phyloP scores from a whole-genome alignment of 2,113 vertebrate genomes.

The Vulpes vulpes region DNA sequence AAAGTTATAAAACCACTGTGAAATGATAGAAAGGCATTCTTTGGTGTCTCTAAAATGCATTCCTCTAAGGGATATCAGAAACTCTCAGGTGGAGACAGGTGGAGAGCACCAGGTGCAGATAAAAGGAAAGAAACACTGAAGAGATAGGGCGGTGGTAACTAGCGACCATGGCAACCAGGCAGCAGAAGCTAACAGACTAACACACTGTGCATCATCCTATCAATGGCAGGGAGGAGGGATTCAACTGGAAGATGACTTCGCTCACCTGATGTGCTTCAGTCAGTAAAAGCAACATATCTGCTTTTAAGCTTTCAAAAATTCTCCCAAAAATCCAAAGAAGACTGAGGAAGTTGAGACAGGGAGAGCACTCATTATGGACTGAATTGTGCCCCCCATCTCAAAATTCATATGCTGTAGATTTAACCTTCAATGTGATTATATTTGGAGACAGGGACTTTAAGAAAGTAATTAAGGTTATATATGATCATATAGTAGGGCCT shows the following conservation, averaged over 20 bases:
- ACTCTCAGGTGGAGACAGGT: background rate
- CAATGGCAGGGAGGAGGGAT: rapidly evolving
- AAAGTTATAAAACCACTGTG: background rate
- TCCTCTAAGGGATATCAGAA: background rate
- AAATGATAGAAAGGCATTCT: background rate
- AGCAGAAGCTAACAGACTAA: background rate
- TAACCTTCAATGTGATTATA: background rate
- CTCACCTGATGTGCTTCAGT: background rate
- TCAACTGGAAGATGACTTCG: background rate
- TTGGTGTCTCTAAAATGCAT: background rate
- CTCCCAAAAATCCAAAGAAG: background rate
- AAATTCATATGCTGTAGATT: background rate
- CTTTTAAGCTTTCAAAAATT: background rate
- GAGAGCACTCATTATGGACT: background rate
- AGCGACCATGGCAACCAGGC: rapidly evolving
- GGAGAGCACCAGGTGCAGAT: background rate
- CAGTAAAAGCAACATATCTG: background rate
- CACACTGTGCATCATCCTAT: rapidly evolving
- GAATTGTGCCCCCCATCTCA: background rate
- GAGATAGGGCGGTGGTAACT: too few species aligned
- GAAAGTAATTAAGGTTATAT: background rate
- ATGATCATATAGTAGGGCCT: background rate
- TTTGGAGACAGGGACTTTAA: background rate
- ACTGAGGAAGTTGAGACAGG: background rate
- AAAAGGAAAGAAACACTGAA: background rate